Base-by-base conservation (phyloP, 2,113 vertebrate genomes). In the Oophaga pumilio region DNA sequence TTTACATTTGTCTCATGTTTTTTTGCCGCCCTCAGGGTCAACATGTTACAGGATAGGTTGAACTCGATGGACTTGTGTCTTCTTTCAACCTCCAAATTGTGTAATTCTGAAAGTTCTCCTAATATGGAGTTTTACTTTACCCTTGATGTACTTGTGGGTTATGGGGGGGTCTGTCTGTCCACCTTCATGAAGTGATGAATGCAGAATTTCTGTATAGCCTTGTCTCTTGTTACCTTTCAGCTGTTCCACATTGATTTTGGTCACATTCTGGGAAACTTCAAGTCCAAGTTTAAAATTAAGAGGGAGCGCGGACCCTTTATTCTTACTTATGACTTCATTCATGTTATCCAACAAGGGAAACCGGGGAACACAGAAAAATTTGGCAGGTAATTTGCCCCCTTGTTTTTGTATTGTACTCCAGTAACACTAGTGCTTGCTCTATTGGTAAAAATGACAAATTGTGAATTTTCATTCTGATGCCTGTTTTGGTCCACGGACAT, bases 191-290 rank as follows among this genome's bases (percentile, higher is more conserved):
- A 49, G 17, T 33, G 69, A 8, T 73, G 1, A 8, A 43, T 17
- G 4, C 15, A 6, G 0, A 33, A 6, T 18, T 20, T 8, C 28
- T 49, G 13, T 8, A 73, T 26, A 28, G 9, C 53, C 18, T 85
- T 71, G 4, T 52, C 0, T 71, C 50, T 50, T 52, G 2, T 26
- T 0, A 83, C 52, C 88, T 90, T 89, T 86, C 90, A 99, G 98
- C 97, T 99, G 80, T 99, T 99, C 92, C 98, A 99, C 93, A 99
- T 99, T 89, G 98, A 99, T 92, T 99, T 99, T 89, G 98, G 98
- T 50, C 98, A 99, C 93, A 99, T 99, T 92, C 95, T 99, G 91
- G 98, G 98, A 85, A 99, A 99, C 94, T 99, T 99, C 91, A 99
- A 99, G 89, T 99, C 98, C 74, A 99, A 99, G 92, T 99, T 99